phyloP scores from a whole-genome alignment of 1,140 invertebrate species.

The Calliphora vicina region DNA sequence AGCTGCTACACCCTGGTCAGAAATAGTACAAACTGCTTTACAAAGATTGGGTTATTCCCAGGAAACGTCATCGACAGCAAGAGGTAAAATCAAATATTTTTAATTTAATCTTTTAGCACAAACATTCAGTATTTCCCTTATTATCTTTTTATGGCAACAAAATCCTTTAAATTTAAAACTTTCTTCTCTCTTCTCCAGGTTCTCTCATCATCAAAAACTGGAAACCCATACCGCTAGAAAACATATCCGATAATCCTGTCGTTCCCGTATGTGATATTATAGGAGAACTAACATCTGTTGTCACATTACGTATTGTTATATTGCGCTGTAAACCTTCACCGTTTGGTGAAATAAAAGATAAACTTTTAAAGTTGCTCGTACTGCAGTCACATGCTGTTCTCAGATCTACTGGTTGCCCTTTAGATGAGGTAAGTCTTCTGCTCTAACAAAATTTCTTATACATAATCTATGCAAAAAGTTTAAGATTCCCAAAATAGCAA shows the following conservation, averaged over 20 bases:
- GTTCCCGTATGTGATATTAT: slow-evolving; percentile 92
- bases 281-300: slow-evolving; percentile 89
- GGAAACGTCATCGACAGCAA: slow-evolving; percentile 77
- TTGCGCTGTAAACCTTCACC: slow-evolving; percentile 80
- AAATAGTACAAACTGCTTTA: slow-evolving; percentile 80
- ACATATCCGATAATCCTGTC: slow-evolving; percentile 84
- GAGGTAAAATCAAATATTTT: slow-evolving; percentile 71
- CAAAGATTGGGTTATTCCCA: slow-evolving; percentile 80
- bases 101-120: no score
- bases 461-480: background rate
- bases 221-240: slow-evolving; percentile 89
- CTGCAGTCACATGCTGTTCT: slow-evolving; percentile 87
- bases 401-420: slow-evolving; percentile 86
- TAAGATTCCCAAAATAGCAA: background rate
- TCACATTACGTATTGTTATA: slow-evolving; percentile 88
- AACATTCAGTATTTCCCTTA: no score
- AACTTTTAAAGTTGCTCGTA: slow-evolving; percentile 85
- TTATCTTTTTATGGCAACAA: no score
- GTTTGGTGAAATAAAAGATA: slow-evolving; percentile 90
- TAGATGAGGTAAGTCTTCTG: slow-evolving; percentile 81
- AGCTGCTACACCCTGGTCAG: slow-evolving; percentile 84
- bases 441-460: background rate
- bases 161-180: background rate
- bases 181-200: slow-evolving; percentile 66
- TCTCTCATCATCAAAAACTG: slow-evolving; percentile 92